Conservation (phyloP, 2,888 invertebrate genomes). For the Nysson spinosus region DNA sequence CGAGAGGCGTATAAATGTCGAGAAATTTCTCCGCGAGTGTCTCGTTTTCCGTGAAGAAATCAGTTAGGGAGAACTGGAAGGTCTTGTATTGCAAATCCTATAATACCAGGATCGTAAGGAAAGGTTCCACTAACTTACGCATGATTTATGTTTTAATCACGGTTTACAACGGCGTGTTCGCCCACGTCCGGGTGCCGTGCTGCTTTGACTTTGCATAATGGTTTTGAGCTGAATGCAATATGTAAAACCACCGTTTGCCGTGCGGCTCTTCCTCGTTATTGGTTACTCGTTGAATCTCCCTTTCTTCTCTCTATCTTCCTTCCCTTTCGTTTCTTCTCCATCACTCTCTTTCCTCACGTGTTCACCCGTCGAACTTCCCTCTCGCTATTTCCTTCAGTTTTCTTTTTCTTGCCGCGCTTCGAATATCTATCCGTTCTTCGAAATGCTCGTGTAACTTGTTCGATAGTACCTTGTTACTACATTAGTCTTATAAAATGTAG, state of each 20-base stretch:
- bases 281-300: constrained; percentile 16
- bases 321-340: not conserved
- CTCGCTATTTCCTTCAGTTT: too few species aligned
- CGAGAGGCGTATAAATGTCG: not conserved
- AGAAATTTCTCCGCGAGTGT: constrained; percentile 2
- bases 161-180: constrained; percentile 54
- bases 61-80: constrained; percentile 37
- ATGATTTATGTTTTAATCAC: constrained; percentile 67
- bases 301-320: constrained; percentile 6
- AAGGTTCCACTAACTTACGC: constrained; percentile 53
- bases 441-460: constrained; percentile 37
- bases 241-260: constrained; percentile 28
- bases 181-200: constrained; percentile 42
- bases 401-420: too few species aligned
- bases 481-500: constrained; percentile 40
- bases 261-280: constrained; percentile 43
- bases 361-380: too few species aligned
- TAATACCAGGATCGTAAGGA: constrained; percentile 34
- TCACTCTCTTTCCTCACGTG: not conserved
- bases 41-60: constrained; percentile 27
- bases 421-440: constrained; percentile 28
- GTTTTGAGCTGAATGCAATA: constrained; percentile 44
- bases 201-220: constrained; percentile 63
- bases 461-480: constrained; percentile 29
- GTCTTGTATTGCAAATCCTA: constrained; percentile 28